phyloP scores from a whole-genome alignment of 1,140 invertebrate species.

The Sycophaga agraensis region DNA sequence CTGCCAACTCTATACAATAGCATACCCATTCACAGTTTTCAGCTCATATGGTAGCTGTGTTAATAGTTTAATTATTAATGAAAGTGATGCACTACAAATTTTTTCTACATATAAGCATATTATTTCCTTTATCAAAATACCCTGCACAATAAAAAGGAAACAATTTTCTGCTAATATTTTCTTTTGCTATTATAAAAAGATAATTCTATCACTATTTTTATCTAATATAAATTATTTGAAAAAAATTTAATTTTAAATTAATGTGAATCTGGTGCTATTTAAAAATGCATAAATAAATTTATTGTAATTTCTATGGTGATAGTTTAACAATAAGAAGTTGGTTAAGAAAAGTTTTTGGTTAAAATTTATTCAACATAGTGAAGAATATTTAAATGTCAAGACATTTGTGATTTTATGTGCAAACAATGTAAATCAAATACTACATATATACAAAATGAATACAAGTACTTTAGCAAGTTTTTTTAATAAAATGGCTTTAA shows the following conservation, averaged over 20 bases:
- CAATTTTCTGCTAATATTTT: conserved; percentile 15
- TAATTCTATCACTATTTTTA: not conserved
- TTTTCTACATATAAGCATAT: conserved; percentile 16
- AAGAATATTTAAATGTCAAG: not conserved
- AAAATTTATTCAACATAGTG: conserved; percentile 9
- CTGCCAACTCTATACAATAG: conserved; percentile 45
- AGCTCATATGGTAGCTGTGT: conserved; percentile 39
- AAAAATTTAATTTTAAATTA: conserved; percentile 9
- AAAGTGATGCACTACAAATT: conserved; percentile 28
- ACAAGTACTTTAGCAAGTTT: conserved; percentile 20
- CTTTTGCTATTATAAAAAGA: conserved; percentile 1
- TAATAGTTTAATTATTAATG: conserved; percentile 45
- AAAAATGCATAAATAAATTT: conserved; percentile 10
- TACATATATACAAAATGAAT: conserved; percentile 7
- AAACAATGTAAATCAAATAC: conserved; percentile 11
- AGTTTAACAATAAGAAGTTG: not conserved
- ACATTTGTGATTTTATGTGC: conserved; percentile 17
- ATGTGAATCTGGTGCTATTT: not conserved
- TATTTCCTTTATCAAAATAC: conserved; percentile 28
- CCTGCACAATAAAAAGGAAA: conserved; percentile 11
- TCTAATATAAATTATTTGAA: conserved; percentile 2
- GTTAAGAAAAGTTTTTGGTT: not conserved
- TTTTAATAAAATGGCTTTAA: conserved; percentile 25
- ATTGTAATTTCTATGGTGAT: not conserved
- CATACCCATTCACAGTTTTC: conserved; percentile 38